Evolutionary conservation across 2,888 invertebrate species (phyloP).

Genomic region (Tetragonisca angustula): DNA sequence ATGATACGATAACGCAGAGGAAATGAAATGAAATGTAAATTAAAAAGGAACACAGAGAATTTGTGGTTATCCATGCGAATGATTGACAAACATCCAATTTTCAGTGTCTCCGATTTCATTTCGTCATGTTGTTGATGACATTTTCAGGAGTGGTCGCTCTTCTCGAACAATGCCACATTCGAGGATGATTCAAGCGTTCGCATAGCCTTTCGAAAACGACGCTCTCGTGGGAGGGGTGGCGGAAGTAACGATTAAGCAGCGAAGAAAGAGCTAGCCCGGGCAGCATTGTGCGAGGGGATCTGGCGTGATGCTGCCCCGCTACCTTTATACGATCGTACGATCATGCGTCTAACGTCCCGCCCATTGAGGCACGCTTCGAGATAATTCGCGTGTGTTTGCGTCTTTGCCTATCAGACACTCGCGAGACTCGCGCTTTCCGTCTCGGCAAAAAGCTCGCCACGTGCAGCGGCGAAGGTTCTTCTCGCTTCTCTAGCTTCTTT

Average conservation of each 20-base stretch:
- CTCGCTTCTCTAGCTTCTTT: not conserved
- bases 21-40: not conserved
- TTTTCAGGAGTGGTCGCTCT: not conserved
- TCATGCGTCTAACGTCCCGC: conserved; percentile 83
- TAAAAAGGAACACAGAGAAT: not conserved
- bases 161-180: not conserved
- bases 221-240: conserved; percentile 68
- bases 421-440: conserved; percentile 3
- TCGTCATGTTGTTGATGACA: not conserved
- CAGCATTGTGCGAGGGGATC: conserved; percentile 78
- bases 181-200: not conserved
- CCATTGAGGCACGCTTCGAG: conserved; percentile 81
- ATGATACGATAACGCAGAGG: not conserved
- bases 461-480: not conserved
- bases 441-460: conserved; percentile 9
- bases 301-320: conserved; percentile 84
- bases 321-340: conserved; percentile 90
- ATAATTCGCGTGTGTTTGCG: conserved; percentile 76
- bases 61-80: not conserved
- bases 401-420: conserved; percentile 1
- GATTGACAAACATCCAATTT: not conserved
- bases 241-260: conserved; percentile 82
- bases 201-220: conserved; percentile 14
- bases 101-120: not conserved
- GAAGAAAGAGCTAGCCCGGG: conserved; percentile 81